Percentiles rank a stretch among this genome's conserved stretches.
Conservation (phyloP, 2,888 invertebrate species). For the Callosobruchus maculatus region DNA sequence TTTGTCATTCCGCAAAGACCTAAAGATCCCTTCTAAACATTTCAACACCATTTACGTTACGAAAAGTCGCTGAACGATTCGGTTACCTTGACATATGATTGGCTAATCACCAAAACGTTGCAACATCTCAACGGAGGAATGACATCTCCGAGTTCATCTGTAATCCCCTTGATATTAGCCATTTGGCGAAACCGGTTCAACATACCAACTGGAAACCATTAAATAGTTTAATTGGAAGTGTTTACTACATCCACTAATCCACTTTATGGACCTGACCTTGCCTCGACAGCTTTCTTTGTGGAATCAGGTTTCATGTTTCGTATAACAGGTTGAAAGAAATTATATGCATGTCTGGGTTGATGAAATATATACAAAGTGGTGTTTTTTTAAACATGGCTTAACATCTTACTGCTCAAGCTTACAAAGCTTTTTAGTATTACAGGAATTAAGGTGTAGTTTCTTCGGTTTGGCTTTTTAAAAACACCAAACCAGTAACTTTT, state of each 20-base stretch:
- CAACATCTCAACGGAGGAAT: neutral
- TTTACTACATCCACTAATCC: neutral
- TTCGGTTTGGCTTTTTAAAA: no score
- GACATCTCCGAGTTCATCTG: neutral
- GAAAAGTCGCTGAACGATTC: neutral
- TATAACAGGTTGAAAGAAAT: neutral
- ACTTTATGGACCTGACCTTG: neutral
- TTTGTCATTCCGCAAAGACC: no score
- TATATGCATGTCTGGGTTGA: neutral
- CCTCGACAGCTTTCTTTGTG: neutral
- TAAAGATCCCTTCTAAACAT: no score
- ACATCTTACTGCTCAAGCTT: no score
- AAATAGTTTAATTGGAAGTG: neutral
- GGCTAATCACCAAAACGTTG: neutral
- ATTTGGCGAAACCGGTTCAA: neutral
- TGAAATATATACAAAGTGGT: neutral
- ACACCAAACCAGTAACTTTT: no score
- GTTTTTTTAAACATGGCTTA: neutral
- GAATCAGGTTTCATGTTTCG: neutral
- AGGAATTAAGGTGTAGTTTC: no score
- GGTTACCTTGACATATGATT: neutral
- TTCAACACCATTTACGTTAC: neutral
- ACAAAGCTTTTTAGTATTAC: no score
- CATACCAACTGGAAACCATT: neutral
- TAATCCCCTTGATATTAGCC: neutral